Percentiles rank a stretch among this genome's conserved stretches.
Evolutionary conservation across 2,888 invertebrate genomes (phyloP).

Genomic region (Therioaphis trifolii): DNA sequence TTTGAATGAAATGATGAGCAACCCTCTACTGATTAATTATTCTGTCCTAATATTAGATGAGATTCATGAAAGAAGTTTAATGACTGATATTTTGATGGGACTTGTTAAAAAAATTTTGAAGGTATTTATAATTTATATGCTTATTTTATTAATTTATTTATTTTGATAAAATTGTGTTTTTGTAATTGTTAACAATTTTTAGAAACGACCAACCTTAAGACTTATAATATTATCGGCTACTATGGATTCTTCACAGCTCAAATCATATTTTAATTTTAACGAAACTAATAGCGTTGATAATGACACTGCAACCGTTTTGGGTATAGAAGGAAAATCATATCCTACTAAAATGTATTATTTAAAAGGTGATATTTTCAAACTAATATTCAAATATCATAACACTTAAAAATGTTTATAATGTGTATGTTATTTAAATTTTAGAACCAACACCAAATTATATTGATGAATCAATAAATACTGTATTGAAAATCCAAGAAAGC

Average conservation of each 20-base stretch:
- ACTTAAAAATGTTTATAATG: background rate
- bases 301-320: conserved; percentile 83
- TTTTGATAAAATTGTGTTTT: too few relatives aligned
- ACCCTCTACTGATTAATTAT: conserved; percentile 91
- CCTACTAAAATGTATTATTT: conserved; percentile 88
- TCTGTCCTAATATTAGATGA: conserved; percentile 91
- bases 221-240: conserved; percentile 95
- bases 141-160: background rate
- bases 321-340: conserved; percentile 88
- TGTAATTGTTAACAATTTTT: conserved; percentile 64
- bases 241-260: conserved; percentile 88
- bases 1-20: conserved; percentile 92
- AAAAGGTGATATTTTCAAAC: conserved; percentile 71
- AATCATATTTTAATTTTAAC: conserved; percentile 80
- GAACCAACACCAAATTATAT: conserved; percentile 92
- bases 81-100: conserved; percentile 94
- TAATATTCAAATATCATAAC: background rate
- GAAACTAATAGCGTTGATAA: conserved; percentile 69
- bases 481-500: conserved; percentile 86
- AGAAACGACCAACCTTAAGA: conserved; percentile 84
- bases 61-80: conserved; percentile 92
- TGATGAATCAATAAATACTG: conserved; percentile 85
- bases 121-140: conserved; percentile 70
- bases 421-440: conserved; percentile 67
- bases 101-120: conserved; percentile 90